phyloP scores from a whole-genome alignment of 2,113 vertebrate species.

The Brachionichthys hirsutus region DNA sequence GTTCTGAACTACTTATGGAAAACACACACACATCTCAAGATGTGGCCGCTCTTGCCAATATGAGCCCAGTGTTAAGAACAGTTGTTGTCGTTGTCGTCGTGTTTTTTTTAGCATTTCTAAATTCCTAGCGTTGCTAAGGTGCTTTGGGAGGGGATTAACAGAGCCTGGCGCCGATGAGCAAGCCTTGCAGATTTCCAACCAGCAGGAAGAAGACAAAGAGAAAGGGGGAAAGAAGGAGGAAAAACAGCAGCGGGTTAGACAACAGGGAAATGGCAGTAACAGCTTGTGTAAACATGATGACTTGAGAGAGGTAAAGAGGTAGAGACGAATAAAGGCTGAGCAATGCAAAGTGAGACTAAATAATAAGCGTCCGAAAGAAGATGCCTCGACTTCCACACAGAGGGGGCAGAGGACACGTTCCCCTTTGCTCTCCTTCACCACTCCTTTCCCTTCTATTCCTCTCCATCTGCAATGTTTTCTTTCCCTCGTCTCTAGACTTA shows the following conservation, averaged over 20 bases:
- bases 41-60: slow-evolving; percentile 76
- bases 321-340: slow-evolving; percentile 38
- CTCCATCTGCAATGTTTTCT: neutral
- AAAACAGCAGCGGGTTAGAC: slow-evolving; percentile 68
- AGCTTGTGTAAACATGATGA: slow-evolving; percentile 73
- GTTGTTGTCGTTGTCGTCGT: slow-evolving; percentile 68
- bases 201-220: slow-evolving; percentile 70
- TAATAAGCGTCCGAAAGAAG: slow-evolving; percentile 45
- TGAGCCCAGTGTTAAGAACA: slow-evolving; percentile 76
- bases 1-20: slow-evolving; percentile 79
- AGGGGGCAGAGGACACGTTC: slow-evolving; percentile 5
- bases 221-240: slow-evolving; percentile 59
- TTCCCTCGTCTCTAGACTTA: neutral
- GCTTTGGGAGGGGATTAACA: slow-evolving; percentile 80
- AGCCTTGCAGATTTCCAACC: slow-evolving; percentile 74
- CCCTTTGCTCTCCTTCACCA: slow-evolving; percentile 2
- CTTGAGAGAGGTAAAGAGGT: slow-evolving; percentile 71
- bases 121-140: slow-evolving; percentile 80
- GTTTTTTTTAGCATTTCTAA: slow-evolving; percentile 77
- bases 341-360: slow-evolving; percentile 47
- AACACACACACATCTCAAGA: slow-evolving; percentile 74
- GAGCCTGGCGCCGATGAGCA: slow-evolving; percentile 78
- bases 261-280: slow-evolving; percentile 63
- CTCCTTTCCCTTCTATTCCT: neutral
- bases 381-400: slow-evolving; percentile 47